phyloP scores from a whole-genome alignment of 2,113 vertebrate genomes.

The Notiomystis cincta region DNA sequence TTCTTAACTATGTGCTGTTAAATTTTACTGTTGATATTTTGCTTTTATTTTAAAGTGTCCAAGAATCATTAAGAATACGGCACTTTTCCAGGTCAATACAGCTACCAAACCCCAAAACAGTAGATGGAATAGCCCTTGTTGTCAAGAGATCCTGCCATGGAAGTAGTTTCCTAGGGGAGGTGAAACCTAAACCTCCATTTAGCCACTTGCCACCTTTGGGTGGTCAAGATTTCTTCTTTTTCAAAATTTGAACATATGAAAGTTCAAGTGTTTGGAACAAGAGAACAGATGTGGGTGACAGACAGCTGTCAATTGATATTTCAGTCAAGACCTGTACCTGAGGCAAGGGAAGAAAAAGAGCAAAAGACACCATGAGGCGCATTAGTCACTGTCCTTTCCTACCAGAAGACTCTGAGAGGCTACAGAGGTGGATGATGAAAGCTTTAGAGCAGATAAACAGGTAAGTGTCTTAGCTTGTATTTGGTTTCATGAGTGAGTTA shows the following conservation, averaged over 20 bases:
- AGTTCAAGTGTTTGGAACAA: neutral
- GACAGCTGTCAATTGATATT: neutral
- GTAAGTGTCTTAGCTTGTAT: neutral
- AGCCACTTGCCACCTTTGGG: neutral
- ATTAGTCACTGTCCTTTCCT: neutral
- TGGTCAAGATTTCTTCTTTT: neutral
- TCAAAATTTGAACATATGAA: neutral
- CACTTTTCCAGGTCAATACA: neutral
- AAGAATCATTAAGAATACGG: neutral
- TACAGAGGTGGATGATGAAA: neutral
- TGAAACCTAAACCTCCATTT: neutral
- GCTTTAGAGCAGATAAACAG: neutral
- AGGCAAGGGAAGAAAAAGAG: neutral
- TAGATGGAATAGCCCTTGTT: neutral
- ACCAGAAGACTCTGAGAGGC: neutral
- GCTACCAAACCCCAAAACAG: neutral
- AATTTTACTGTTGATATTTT: neutral
- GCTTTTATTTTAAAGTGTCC: neutral
- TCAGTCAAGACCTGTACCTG: neutral
- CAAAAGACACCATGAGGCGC: neutral
- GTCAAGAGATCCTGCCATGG: neutral
- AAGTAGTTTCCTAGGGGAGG: neutral
- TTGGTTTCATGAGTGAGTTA: neutral
- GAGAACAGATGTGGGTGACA: neutral
- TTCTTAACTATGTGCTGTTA: neutral